These are phyloP conservation scores for Heliconius melpomene DNA, from an alignment of 1,140 invertebrate species.

Conservation along the genomic window DNA sequence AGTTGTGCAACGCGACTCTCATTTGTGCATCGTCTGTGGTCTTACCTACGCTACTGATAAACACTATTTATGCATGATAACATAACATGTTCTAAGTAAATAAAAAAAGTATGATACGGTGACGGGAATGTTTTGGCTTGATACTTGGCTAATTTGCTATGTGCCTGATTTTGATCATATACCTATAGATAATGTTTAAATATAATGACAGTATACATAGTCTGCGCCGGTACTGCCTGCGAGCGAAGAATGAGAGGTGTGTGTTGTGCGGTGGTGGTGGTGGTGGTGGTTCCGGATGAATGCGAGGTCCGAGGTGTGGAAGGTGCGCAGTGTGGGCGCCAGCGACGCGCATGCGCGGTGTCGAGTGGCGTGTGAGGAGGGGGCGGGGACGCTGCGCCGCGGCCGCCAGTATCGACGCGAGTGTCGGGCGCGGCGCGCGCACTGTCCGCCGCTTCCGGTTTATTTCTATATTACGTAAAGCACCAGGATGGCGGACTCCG, in stretches of 20 bases:
- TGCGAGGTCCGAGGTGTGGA: slow-evolving; percentile 38
- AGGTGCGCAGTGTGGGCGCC: slow-evolving; percentile 48
- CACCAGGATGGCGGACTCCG: slow-evolving; percentile 70
- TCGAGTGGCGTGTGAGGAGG: slow-evolving; percentile 32
- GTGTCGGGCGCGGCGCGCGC: slow-evolving; percentile 71
- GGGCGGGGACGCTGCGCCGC: slow-evolving; percentile 52
- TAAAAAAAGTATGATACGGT: neutral
- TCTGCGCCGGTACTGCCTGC: slow-evolving; percentile 4
- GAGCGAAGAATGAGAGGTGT: slow-evolving; percentile 9
- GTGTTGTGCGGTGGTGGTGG: slow-evolving; percentile 29
- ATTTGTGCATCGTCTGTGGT: slow-evolving; percentile 16
- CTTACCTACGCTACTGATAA: slow-evolving; percentile 13
- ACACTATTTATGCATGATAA: neutral
- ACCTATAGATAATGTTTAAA: neutral
- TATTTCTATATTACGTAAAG: slow-evolving; percentile 72
- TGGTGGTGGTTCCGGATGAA: slow-evolving; percentile 39
- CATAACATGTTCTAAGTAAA: neutral
- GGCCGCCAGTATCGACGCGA: slow-evolving; percentile 76
- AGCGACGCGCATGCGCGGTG: slow-evolving; percentile 44
- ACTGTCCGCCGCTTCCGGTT: slow-evolving; percentile 52
- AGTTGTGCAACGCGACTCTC: neutral
- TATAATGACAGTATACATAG: neutral
- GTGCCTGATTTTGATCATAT: neutral
- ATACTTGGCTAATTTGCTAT: neutral
- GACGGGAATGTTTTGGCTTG: neutral